A percentile compares a stretch with the other conserved stretches of the same genome.
These are phyloP conservation scores for Toxostoma redivivum DNA, from an alignment of 2,113 vertebrate genomes.

Conservation along the genomic window DNA sequence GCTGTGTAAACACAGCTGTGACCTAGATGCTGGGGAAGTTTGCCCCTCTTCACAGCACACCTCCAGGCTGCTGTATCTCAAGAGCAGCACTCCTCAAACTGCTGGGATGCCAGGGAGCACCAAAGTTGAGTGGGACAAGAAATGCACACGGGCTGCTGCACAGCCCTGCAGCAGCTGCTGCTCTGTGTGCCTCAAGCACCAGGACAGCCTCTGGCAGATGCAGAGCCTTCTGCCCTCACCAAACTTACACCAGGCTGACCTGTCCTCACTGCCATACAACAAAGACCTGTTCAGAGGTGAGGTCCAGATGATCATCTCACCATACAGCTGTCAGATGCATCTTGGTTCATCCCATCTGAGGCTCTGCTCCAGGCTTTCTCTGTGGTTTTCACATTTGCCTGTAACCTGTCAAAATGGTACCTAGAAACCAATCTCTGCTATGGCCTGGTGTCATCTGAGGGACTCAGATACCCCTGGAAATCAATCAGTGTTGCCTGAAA, in stretches of 20 bases:
- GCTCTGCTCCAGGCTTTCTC: background rate
- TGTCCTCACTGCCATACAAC: background rate
- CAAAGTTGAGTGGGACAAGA: background rate
- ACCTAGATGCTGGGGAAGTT: constrained; percentile 1
- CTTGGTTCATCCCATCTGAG: background rate
- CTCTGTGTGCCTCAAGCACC: background rate
- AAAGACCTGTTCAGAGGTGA: background rate
- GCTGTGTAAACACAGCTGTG: constrained; percentile 57
- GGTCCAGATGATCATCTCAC: background rate
- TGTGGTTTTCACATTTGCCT: background rate
- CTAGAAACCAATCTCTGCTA: background rate
- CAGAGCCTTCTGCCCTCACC: background rate
- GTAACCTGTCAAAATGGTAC: background rate
- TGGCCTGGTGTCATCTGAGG: background rate
- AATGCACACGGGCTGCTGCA: background rate
- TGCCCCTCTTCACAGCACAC: background rate
- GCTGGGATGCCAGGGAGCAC: background rate
- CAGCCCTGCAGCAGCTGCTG: background rate
- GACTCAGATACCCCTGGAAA: background rate
- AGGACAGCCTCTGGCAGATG: background rate
- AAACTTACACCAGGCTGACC: background rate
- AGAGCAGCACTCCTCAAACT: background rate
- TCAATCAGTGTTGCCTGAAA: background rate
- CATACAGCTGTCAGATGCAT: background rate
- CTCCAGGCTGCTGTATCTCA: background rate